A percentile compares a stretch with the other conserved stretches of the same genome.
phyloP scores from a whole-genome alignment of 2,113 vertebrate species.

The Callospermophilus lateralis region DNA sequence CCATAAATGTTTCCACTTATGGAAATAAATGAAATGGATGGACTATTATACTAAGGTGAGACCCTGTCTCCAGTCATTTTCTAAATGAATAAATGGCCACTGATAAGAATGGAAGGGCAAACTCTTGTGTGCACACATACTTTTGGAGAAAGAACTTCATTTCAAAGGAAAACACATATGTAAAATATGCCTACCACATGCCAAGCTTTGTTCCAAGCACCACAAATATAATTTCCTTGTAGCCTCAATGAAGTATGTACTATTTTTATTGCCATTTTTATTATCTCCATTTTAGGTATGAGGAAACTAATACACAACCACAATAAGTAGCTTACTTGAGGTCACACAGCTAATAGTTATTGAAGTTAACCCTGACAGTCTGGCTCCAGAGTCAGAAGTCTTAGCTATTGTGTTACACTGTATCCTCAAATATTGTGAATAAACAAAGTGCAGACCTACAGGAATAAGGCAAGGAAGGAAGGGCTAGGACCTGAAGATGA shows the following conservation, averaged over 20 bases:
- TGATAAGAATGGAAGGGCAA: slow-evolving; percentile 22
- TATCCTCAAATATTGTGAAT: background rate
- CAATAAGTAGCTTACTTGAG: background rate
- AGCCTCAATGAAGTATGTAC: background rate
- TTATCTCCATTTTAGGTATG: background rate
- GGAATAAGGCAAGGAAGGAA: background rate
- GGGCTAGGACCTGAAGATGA: background rate
- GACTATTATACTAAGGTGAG: background rate
- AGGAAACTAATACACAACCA: background rate
- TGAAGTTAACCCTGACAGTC: background rate
- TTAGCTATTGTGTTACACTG: background rate
- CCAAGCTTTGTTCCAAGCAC: background rate
- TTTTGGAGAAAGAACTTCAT: slow-evolving; percentile 11
- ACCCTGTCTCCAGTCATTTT: slow-evolving; percentile 9
- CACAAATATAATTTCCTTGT: background rate
- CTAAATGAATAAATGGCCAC: background rate
- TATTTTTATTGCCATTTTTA: background rate
- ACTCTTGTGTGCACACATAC: background rate
- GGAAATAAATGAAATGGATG: background rate
- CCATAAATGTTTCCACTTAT: background rate
- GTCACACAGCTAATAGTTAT: background rate
- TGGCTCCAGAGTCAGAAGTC: background rate
- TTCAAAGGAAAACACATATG: background rate
- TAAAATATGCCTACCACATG: background rate
- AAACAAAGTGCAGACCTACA: background rate